Evolutionary conservation across 2,797 vertebrate genomes (phyloP).

Genomic region (Pteronotus mesoamericanus): DNA sequence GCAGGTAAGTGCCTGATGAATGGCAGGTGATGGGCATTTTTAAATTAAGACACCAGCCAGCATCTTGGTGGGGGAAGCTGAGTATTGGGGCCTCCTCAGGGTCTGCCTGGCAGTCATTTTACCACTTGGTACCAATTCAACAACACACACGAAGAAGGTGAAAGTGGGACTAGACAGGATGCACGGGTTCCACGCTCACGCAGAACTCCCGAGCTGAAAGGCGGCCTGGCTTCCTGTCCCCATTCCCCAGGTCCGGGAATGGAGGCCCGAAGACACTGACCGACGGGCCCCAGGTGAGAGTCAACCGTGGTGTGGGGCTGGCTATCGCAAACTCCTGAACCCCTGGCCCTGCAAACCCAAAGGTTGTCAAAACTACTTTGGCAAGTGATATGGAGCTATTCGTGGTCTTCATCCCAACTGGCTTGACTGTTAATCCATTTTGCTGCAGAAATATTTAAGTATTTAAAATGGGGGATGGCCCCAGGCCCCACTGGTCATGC

Average conservation of each 20-base stretch:
- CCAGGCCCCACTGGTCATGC: neutral
- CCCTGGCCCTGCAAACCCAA: neutral
- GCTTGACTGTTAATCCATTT: neutral
- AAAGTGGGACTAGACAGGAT: neutral
- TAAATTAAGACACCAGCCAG: neutral
- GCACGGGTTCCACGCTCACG: accelerated
- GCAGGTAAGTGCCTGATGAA: accelerated
- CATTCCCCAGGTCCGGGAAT: accelerated
- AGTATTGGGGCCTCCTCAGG: neutral
- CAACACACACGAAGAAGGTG: neutral
- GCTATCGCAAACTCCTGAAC: neutral
- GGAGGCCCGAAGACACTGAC: accelerated
- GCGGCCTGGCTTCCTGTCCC: neutral
- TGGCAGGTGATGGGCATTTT: neutral
- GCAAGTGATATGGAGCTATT: neutral
- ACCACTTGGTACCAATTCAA: neutral
- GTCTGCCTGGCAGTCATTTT: neutral
- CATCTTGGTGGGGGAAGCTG: neutral
- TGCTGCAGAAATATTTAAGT: neutral
- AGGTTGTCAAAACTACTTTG: neutral
- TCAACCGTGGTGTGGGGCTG: accelerated
- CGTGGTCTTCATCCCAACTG: neutral
- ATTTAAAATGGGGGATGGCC: neutral
- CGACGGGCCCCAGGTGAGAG: neutral
- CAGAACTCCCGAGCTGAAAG: neutral